Evolutionary conservation across 2,113 vertebrate species (phyloP), one percentile per base, ranked within the genome.

Genomic region (Atlantisia rogersi): DNA sequence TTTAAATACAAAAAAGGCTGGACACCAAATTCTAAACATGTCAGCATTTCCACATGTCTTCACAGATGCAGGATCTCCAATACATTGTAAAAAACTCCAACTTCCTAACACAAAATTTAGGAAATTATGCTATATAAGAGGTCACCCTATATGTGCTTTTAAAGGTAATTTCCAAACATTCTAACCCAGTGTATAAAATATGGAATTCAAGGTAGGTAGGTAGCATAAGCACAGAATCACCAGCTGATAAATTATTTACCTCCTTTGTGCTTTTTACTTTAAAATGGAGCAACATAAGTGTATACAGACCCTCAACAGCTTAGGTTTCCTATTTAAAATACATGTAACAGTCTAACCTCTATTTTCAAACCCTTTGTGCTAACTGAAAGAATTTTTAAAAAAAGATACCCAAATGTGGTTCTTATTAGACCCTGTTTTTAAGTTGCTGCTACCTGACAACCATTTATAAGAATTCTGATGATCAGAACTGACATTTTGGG

Each of bases 301-400:
- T 22, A 69, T 24, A 69, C 12, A 89, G 60, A 68, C 60, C 82
- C 37, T 89, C 48, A 84, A n/a, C 42, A 81, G 15, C 17, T 75
- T 68, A 50, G 52, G 74, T 84, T 92, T 92, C 74, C 65, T 80
- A 63, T 56, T 86, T 86, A 80, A 92, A 90, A 90, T 11, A 71
- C 48, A 83, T 63, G 68, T 88, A 92, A 91, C 0, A 63, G 50
- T 28, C 62, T 56, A 88, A 78, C 64, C 37, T 63, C n/a, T n/a
- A n/a, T n/a, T n/a, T n/a, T n/a, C n/a, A n/a, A n/a, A n/a, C n/a
- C n/a, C n/a, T n/a, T n/a, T n/a, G n/a, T n/a, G n/a, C n/a, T n/a
- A n/a, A n/a, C n/a, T n/a, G n/a, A n/a, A n/a, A n/a, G n/a, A n/a
- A n/a, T n/a, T 22, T 39, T 21, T 40, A 56, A 59, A 67, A 52